phyloP scores from a whole-genome alignment of 2,888 invertebrate genomes.

The Caenorhabditis auriculariae region DNA sequence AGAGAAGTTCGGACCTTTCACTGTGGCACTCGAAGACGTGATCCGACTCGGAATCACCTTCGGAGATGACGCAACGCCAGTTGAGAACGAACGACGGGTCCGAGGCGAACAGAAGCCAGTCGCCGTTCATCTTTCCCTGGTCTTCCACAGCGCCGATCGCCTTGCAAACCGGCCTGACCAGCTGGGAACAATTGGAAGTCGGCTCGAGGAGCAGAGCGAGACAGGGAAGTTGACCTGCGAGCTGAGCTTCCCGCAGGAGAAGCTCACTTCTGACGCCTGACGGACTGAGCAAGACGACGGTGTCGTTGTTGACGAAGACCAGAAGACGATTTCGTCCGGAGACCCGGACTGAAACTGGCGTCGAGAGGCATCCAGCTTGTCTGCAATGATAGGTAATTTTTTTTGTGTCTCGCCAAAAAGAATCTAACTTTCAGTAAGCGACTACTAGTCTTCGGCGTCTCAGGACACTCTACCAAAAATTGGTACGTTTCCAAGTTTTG shows the following conservation, averaged over 20 bases:
- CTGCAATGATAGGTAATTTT: too few relatives aligned
- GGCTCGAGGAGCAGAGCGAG: slow-evolving; percentile 8
- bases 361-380: slow-evolving; percentile 21
- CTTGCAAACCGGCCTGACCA: slow-evolving; percentile 19
- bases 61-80: slow-evolving; percentile 29
- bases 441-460: too few relatives aligned
- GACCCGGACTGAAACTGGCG: slow-evolving; percentile 28
- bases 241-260: slow-evolving; percentile 35
- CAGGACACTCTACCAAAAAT: background rate
- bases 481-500: slow-evolving; percentile 1
- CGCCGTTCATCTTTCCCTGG: slow-evolving; percentile 32
- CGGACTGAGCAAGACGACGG: slow-evolving; percentile 29
- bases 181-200: slow-evolving; percentile 12
- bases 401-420: background rate
- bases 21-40: slow-evolving; percentile 29
- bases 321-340: slow-evolving; percentile 32
- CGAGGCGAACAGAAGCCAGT: slow-evolving; percentile 41
- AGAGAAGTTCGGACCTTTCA: slow-evolving; percentile 12
- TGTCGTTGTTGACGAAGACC: slow-evolving; percentile 13
- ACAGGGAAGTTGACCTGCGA: slow-evolving; percentile 37
- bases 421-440: background rate
- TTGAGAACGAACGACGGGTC: slow-evolving; percentile 45
- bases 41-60: slow-evolving; percentile 12
- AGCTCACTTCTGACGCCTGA: slow-evolving; percentile 29
- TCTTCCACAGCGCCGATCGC: slow-evolving; percentile 4